Percentiles rank a stretch among this genome's conserved stretches.
Evolutionary conservation across 2,888 invertebrate species (phyloP).

Genomic region (Harpalus rubripes): DNA sequence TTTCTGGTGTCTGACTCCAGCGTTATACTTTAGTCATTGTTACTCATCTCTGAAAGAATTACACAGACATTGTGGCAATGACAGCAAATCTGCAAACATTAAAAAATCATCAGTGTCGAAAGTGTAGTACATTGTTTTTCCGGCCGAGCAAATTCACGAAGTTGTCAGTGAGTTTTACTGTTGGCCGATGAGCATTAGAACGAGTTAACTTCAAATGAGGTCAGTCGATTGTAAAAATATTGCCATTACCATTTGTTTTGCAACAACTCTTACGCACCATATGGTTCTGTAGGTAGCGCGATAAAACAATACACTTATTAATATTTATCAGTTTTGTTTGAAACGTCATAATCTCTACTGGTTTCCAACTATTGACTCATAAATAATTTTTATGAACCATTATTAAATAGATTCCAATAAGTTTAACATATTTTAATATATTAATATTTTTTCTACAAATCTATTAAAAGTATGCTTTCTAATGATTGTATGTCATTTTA

Average conservation of each 20-base stretch:
- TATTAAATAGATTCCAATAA: neutral
- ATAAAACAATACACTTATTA: slow-evolving; percentile 56
- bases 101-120: slow-evolving; percentile 48
- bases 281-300: slow-evolving; percentile 44
- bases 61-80: slow-evolving; percentile 16
- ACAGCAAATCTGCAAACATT: slow-evolving; percentile 46
- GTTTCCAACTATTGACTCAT: neutral
- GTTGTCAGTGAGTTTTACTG: slow-evolving; percentile 26
- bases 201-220: slow-evolving; percentile 42
- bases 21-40: slow-evolving; percentile 25
- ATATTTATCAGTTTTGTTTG: slow-evolving; percentile 47
- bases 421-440: no score
- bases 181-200: slow-evolving; percentile 44
- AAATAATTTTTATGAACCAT: neutral
- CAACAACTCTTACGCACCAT: slow-evolving; percentile 40
- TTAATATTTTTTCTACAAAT: no score
- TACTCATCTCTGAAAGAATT: slow-evolving; percentile 14
- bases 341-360: slow-evolving; percentile 11
- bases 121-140: slow-evolving; percentile 49
- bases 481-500: no score
- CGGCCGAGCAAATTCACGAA: slow-evolving; percentile 28
- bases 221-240: slow-evolving; percentile 47
- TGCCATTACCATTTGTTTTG: slow-evolving; percentile 55
- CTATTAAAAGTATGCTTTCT: no score
- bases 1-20: neutral